Evolutionary conservation across 2,113 vertebrate species (phyloP), one percentile per base, ranked within the genome.

Genomic region (Panthera leo): DNA sequence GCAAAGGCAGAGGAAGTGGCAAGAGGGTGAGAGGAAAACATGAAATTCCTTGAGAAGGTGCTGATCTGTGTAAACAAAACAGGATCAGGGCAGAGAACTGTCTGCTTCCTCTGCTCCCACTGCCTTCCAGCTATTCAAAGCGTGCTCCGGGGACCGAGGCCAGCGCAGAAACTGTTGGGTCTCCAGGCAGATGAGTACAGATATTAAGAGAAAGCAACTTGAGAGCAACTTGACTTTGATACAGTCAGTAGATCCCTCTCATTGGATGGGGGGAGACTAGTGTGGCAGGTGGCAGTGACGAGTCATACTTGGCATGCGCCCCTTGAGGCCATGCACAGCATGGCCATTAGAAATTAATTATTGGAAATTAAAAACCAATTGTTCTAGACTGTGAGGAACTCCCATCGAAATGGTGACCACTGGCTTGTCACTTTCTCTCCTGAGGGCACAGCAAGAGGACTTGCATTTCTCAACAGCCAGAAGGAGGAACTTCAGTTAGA

Each of bases 271-370:
- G 51, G 0, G 27, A 78, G 70, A 19, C 12, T 7, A 7, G 67
- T 2, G 2, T 13, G 19, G 58, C 36, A n/a, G 27, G 86, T 0
- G 0, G 9, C 6, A 11, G 45, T 27, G 42, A 14, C 3, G 29
- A 51, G 61, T 85, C 31, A 6, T 51, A 5, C 1, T 5, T 5
- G 39, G 21, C n/a, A 8, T 21, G 70, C 21, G 11, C 23, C 1
- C 0, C 0, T 0, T 10, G 53, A 45, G 36, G n/a, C 45, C 48
- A 8, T 0, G 0, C n/a, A 25, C 48, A 19, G 25, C 14, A 55
- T 21, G 53, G 19, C n/a, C 0, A 0, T 36, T 61, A 21, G 58
- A 61, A 61, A 61, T 23, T 61, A 61, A 61, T 85, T 61, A 34
- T 0, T 92, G 48, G 31, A 79, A 75, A 90, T 34, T 15, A 68